Percentiles rank a stretch among this genome's conserved stretches.
Conservation (phyloP, 64 coral and sea anemone species). For the Pachyseris speciosa region DNA sequence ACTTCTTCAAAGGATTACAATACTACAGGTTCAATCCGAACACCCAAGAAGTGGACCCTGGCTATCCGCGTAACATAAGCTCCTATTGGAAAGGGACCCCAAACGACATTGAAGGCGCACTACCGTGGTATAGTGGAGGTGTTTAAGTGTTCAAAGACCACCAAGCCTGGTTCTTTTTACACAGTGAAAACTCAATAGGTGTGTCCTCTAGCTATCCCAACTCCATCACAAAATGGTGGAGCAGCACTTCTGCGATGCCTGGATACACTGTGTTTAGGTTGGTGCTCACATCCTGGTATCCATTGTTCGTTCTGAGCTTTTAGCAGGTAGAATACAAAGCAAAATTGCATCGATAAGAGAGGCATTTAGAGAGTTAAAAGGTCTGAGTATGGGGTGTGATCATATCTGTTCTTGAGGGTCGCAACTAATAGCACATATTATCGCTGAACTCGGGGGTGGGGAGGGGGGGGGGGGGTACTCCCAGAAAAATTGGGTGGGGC, state of each 20-base stretch:
- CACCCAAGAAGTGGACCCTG: conserved; percentile 32
- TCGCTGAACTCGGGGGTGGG: too few species aligned
- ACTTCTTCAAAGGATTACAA: conserved; percentile 90
- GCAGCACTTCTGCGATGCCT: background rate
- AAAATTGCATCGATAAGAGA: too few species aligned
- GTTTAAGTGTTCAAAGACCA: conserved; percentile 92
- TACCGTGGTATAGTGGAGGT: conserved; percentile 91
- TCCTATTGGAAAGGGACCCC: conserved; percentile 84
- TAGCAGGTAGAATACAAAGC: too few species aligned
- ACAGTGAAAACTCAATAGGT: conserved; percentile 34
- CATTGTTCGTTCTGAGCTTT: background rate
- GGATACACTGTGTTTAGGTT: conserved; percentile 82
- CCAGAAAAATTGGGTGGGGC: too few species aligned
- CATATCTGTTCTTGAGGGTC: too few species aligned
- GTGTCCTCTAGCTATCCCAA: conserved; percentile 72
- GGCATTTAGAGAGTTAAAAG: too few species aligned
- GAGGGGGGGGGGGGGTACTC: too few species aligned
- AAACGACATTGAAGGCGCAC: conserved; percentile 68
- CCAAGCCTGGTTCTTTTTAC: conserved; percentile 80
- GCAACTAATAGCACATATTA: too few species aligned
- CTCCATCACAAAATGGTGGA: conserved; percentile 79
- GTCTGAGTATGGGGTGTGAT: too few species aligned
- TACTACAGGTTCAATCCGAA: conserved; percentile 82
- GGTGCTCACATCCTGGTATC: background rate
- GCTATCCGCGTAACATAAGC: conserved; percentile 68